Evolutionary conservation across 2,888 invertebrate genomes (phyloP).

Genomic region (Ectropis crepuscularia): DNA sequence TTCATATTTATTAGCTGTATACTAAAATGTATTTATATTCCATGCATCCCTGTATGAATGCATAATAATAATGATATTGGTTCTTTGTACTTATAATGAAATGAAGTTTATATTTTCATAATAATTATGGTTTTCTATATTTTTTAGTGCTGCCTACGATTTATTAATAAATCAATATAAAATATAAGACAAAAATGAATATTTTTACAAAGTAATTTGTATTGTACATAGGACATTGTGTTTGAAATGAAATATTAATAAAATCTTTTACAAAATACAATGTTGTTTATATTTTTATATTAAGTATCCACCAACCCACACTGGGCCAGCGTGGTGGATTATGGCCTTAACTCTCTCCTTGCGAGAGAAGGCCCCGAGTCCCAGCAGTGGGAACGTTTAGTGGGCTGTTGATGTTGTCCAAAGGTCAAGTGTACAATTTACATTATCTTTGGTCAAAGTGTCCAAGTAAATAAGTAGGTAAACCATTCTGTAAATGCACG

Average conservation of each 20-base stretch:
- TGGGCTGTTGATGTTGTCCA: too few species aligned
- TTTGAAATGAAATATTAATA: constrained; percentile 78
- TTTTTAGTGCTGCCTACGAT: constrained; percentile 79
- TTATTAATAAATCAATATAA: constrained; percentile 81
- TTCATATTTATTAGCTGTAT: constrained; percentile 55
- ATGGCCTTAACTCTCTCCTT: too few species aligned
- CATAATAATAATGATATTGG: constrained; percentile 59
- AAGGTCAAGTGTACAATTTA: too few species aligned
- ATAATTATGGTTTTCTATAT: constrained; percentile 74
- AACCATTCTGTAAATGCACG: too few species aligned
- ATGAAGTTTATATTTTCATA: constrained; percentile 76
- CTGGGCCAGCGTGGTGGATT: too few species aligned
- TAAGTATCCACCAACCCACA: too few species aligned
- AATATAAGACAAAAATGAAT: constrained; percentile 82
- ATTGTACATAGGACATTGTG: constrained; percentile 84
- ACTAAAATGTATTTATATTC: constrained; percentile 57
- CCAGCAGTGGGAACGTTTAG: too few species aligned
- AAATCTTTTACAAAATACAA: constrained; percentile 76
- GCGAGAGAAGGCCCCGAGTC: too few species aligned
- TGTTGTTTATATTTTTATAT: constrained; percentile 9
- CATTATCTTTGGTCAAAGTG: too few species aligned
- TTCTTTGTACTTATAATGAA: constrained; percentile 78
- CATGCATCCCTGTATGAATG: constrained; percentile 60
- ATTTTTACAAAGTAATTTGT: constrained; percentile 85
- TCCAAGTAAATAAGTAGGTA: too few species aligned